Evolutionary conservation across 2,888 invertebrate species (phyloP), one percentile per base, ranked within the genome.

Genomic region (Scaptomyza polygonia): DNA sequence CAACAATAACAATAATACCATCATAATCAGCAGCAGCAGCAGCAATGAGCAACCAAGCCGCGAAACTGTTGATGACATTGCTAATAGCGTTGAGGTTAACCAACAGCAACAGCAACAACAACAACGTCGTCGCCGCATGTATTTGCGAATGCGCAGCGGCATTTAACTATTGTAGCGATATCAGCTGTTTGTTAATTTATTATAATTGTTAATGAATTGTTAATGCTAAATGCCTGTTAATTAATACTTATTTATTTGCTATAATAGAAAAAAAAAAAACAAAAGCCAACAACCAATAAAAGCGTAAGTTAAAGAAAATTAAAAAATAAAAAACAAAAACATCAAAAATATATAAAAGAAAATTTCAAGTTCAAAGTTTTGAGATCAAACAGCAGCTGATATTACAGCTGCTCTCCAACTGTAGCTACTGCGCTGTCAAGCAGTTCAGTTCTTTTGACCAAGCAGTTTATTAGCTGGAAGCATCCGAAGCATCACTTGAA

Each of bases 231-330:
- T 58, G 74, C 67, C 67, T 78, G 77, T 84, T 85, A 84, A 76
- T 70, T 83, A 73, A 77, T 86, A 66, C 56, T 55, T 82, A 80
- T 80, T 80, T 80, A 80, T 82, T 82, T 81, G 79, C 56, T 77
- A 77, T 14, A 54, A 44, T 76, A 67, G 34, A 56, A 21, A 55
- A 51, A 55, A 51, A 21, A 47, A 43, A 54, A 34, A 44, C 34
- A 49, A 34, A 34, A 21, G 32, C 32, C 32, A 34, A 54, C 45
- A 58, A 73, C 44, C 42, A 75, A 57, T 51, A 36, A 25, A 59
- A 45, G 12, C 2, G 25, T 66, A 42, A 36, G 54, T 67, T 16
- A 69, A 57, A 43, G 14, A 54, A 34, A n/a, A n/a, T n/a, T n/a
- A n/a, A n/a, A 42, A 14, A 5, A 5, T 14, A 40, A 9, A 21